Evolutionary conservation across 1,140 invertebrate genomes (phyloP).

Genomic region (Venturia canescens): DNA sequence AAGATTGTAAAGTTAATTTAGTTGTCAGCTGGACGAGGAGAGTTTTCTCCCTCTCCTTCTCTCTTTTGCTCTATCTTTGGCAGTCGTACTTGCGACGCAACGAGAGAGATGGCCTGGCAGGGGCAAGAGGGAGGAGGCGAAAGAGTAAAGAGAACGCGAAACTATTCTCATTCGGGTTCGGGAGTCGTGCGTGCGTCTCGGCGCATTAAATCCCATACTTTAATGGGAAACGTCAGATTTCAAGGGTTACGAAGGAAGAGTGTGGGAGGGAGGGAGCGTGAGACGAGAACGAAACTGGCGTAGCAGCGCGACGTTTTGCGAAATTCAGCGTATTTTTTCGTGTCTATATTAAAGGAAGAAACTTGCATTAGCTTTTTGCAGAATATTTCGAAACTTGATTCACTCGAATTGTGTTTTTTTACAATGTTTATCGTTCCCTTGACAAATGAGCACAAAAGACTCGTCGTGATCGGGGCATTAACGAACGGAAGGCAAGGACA

Average conservation of each 20-base stretch:
- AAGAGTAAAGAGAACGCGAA: conserved; percentile 35
- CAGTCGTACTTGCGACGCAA: conserved; percentile 1
- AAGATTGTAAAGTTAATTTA: conserved; percentile 68
- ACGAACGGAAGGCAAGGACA: not conserved
- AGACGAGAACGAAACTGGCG: not conserved
- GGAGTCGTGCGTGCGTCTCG: conserved; percentile 37
- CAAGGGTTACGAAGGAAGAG: conserved; percentile 46
- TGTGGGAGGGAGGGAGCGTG: not conserved
- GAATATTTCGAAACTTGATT: not conserved
- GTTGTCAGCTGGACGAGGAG: conserved; percentile 62
- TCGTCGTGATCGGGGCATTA: too few relatives aligned
- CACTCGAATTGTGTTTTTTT: not conserved
- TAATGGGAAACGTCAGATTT: conserved; percentile 61
- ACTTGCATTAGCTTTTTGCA: not conserved
- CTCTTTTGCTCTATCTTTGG: not conserved
- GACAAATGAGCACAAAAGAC: too few relatives aligned
- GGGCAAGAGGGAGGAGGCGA: too few relatives aligned
- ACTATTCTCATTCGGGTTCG: conserved; percentile 52
- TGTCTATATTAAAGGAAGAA: not conserved
- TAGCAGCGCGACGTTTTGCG: not conserved
- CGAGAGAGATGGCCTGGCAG: not conserved
- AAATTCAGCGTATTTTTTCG: not conserved
- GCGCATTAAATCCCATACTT: conserved; percentile 58
- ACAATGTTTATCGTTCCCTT: not conserved
- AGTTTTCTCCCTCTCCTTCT: conserved; percentile 26